These are phyloP conservation scores for Parotia lawesii DNA, from an alignment of 2,113 vertebrate species.

Conservation along the genomic window DNA sequence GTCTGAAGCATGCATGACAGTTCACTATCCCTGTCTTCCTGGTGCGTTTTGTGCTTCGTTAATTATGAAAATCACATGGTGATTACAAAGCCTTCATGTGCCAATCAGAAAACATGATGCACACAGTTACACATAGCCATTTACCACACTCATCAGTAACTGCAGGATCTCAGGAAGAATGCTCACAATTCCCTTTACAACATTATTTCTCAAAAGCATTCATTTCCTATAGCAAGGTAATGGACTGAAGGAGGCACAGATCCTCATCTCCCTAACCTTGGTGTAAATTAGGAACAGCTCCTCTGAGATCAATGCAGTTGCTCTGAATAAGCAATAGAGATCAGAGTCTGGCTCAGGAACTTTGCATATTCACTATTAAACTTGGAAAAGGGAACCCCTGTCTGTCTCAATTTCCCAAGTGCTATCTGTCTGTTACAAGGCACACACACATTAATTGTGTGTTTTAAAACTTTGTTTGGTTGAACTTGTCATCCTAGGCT, in stretches of 20 bases:
- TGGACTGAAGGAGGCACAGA: background rate
- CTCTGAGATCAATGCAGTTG: background rate
- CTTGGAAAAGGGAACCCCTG: constrained; percentile 53
- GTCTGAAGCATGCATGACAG: background rate
- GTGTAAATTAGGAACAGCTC: background rate
- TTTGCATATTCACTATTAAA: constrained; percentile 51
- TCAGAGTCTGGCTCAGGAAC: constrained; percentile 19
- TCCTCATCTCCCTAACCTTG: background rate
- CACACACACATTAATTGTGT: constrained; percentile 49
- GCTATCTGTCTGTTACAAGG: constrained; percentile 57
- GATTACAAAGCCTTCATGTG: constrained; percentile 23
- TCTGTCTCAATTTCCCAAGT: constrained; percentile 61
- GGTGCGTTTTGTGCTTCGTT: constrained; percentile 8
- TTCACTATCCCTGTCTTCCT: background rate
- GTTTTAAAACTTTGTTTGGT: constrained; percentile 54
- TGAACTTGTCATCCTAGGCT: constrained; percentile 62
- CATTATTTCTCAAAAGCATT: background rate
- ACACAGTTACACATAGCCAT: background rate
- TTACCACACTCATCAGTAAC: background rate
- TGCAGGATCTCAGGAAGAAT: background rate
- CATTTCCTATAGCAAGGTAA: background rate
- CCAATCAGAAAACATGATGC: constrained; percentile 27
- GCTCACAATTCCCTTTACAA: background rate
- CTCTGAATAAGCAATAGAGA: background rate
- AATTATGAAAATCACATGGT: constrained; percentile 16